Base-by-base conservation (phyloP, 1,140 invertebrate species). In the Ephestia elutella region DNA sequence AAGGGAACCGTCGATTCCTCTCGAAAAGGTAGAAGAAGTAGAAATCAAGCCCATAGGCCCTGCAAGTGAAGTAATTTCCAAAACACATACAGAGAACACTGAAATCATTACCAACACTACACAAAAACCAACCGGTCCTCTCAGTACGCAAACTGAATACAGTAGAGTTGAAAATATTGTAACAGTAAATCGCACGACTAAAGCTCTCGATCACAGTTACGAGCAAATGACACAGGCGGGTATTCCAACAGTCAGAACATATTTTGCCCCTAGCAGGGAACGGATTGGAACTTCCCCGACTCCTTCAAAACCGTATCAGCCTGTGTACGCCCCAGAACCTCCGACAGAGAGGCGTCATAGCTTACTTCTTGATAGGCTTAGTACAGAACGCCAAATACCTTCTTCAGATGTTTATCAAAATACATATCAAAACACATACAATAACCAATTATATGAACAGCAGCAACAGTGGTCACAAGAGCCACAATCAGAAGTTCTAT, bases 41-140 rank as follows among this genome's bases (percentile, higher is more conserved):
- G 83, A 88, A 75, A 87, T 88, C 30, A 88, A 88, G 38, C 83
- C 86, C 13, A 87, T 87, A 49, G 82, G 75, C 5, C 68, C 73
- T 54, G 64, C 72, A 44, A 17, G 15, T 10, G 78, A 82, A 68
- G 65, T 82, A 0, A 73, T 86, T 25, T 79, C 80, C 49, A 87
- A 82, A 71, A 73, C 82, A 38, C 78, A 63, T n/a, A 72, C 73
- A 44, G 68, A 77, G 58, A 80, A 78, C 25, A 86, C 84, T 51
- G 83, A 88, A 81, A 88, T 88, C n/a, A 82, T 82, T 38, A 85
- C 68, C 5, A 80, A 70, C n/a, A 77, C 70, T 20, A 68, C 63
- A 17, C 73, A 73, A 30, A 75, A 79, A 54, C 78, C 81, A 15
- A 25, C 62, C 10, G 71, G 73, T 32, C 70, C 69, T 35, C 60